A percentile compares a stretch with the other conserved stretches of the same genome.
Conservation (phyloP, 2,113 vertebrate species). For the Archocentrus centrarchus region DNA sequence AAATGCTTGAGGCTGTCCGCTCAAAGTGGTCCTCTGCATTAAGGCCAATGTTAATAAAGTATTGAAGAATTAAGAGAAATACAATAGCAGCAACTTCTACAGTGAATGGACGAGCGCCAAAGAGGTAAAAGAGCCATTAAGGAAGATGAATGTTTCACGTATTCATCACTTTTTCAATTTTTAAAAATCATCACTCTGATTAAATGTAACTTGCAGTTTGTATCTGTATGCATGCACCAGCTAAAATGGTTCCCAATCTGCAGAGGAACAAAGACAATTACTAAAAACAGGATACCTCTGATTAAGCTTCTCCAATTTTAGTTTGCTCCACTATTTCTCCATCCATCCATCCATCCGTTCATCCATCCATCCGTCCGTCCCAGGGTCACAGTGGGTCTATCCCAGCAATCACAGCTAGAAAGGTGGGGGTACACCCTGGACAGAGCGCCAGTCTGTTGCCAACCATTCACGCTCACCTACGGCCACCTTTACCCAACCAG, state of each 20-base stretch:
- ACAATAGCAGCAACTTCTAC: not conserved
- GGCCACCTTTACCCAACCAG: no score
- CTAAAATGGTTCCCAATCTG: no score
- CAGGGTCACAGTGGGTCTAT: not conserved
- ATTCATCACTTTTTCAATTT: not conserved
- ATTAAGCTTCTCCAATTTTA: not conserved
- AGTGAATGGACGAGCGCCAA: not conserved
- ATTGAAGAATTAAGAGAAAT: not conserved
- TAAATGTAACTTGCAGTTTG: not conserved
- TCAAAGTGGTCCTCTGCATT: not conserved
- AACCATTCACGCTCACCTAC: no score
- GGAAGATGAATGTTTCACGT: not conserved
- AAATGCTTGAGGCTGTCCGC: not conserved
- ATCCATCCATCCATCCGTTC: not conserved
- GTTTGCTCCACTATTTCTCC: not conserved
- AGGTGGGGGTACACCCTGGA: no score
- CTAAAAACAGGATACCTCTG: not conserved
- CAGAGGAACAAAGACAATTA: not conserved
- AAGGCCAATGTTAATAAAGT: not conserved
- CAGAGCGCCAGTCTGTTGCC: no score
- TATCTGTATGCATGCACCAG: no score
- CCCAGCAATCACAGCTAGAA: not conserved
- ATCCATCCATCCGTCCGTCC: rapidly evolving
- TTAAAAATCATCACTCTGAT: not conserved
- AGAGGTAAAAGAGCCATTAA: not conserved